Conservation (phyloP, 2,888 invertebrate species). For the Andrena marginata region DNA sequence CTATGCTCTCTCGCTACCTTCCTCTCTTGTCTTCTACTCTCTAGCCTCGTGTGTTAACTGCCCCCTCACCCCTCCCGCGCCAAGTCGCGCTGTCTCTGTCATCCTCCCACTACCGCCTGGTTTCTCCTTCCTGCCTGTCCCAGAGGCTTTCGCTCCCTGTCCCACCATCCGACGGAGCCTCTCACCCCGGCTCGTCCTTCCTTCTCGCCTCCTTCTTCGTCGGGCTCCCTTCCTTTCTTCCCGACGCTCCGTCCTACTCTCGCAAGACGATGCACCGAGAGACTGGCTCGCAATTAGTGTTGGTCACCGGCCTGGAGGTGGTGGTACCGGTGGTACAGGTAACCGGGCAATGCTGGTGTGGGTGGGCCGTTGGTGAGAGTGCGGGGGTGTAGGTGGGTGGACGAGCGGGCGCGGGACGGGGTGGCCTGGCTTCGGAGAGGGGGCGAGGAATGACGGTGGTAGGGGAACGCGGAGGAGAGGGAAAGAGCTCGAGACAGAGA, state of each 20-base stretch:
- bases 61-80: slow-evolving; percentile 6
- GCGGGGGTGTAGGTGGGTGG: slow-evolving; percentile 70
- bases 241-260: background rate
- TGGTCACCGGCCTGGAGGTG: slow-evolving; percentile 40
- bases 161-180: background rate
- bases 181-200: slow-evolving; percentile 15
- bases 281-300: slow-evolving; percentile 52
- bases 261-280: slow-evolving; percentile 33
- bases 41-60: slow-evolving; percentile 37
- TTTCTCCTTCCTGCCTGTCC: slow-evolving; percentile 13
- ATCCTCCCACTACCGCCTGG: background rate
- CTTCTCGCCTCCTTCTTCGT: slow-evolving; percentile 31
- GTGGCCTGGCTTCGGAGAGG: slow-evolving; percentile 35
- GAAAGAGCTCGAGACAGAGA: slow-evolving; percentile 78
- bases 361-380: slow-evolving; percentile 42
- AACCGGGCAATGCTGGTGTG: slow-evolving; percentile 30
- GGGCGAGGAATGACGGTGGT: slow-evolving; percentile 63
- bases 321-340: slow-evolving; percentile 28
- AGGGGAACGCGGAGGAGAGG: slow-evolving; percentile 61
- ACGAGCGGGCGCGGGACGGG: slow-evolving; percentile 61
- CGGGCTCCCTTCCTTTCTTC: slow-evolving; percentile 17
- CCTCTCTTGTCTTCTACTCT: slow-evolving; percentile 40
- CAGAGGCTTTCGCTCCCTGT: background rate
- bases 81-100: background rate
- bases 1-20: slow-evolving; percentile 60